phyloP scores from a whole-genome alignment of 2,797 vertebrate genomes.

The Halcyon smyrnensis region DNA sequence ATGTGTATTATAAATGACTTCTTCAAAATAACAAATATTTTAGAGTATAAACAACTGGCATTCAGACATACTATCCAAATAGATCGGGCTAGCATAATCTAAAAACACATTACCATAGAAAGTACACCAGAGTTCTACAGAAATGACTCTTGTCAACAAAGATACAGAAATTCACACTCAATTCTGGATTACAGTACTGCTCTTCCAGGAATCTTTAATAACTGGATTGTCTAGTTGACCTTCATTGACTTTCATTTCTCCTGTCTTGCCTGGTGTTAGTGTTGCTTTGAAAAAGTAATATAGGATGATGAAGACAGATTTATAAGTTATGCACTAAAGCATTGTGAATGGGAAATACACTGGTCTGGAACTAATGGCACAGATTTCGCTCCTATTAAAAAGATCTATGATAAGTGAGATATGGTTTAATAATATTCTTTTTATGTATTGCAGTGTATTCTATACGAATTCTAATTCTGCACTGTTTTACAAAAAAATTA shows the following conservation, averaged over 20 bases:
- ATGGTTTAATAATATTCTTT: conserved; percentile 54
- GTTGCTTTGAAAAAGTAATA: conserved; percentile 71
- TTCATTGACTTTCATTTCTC: conserved; percentile 75
- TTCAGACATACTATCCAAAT: not conserved
- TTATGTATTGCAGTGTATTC: conserved; percentile 45
- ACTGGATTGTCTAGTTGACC: conserved; percentile 73
- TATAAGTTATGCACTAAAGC: conserved; percentile 72
- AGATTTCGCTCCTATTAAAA: conserved; percentile 64
- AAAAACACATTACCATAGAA: not conserved
- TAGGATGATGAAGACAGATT: conserved; percentile 71
- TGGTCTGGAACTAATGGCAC: conserved; percentile 68
- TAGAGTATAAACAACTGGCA: not conserved
- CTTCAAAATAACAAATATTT: not conserved
- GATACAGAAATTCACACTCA: conserved; percentile 64
- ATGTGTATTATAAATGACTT: not conserved
- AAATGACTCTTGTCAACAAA: conserved; percentile 61
- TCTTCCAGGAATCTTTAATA: conserved; percentile 72
- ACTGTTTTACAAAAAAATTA: conserved; percentile 50
- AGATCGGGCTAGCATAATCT: not conserved
- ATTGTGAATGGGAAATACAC: conserved; percentile 67
- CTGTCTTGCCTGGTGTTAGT: conserved; percentile 52
- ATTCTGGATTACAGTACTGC: conserved; percentile 62
- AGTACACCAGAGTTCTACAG: conserved; percentile 28
- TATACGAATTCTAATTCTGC: not conserved
- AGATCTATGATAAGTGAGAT: conserved; percentile 61